Conservation (phyloP, 2,113 vertebrate genomes). For the Zapus hudsonius region DNA sequence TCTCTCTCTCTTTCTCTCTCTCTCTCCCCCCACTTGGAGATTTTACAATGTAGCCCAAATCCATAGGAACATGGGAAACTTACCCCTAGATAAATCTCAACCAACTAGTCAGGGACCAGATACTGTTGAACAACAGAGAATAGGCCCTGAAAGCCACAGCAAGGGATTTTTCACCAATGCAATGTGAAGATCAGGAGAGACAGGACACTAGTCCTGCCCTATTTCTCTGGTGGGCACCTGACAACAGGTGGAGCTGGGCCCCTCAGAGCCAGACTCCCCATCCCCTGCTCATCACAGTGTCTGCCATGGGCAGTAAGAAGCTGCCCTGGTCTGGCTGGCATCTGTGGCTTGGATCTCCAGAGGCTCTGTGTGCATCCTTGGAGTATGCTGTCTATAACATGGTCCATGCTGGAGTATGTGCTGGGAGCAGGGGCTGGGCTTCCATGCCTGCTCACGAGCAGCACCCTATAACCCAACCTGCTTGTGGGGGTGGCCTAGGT, state of each 20-base stretch:
- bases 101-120: background rate
- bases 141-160: rapidly evolving
- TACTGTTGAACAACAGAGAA: rapidly evolving
- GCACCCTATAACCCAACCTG: background rate
- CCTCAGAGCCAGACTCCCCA: background rate
- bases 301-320: background rate
- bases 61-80: background rate
- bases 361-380: background rate
- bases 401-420: rapidly evolving
- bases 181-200: background rate
- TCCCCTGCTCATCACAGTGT: background rate
- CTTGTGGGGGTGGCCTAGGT: background rate
- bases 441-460: background rate
- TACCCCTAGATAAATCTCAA: background rate
- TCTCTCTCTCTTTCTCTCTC: too few species aligned
- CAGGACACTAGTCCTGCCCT: background rate
- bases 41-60: background rate
- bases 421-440: background rate
- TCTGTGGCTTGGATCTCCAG: background rate
- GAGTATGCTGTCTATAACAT: background rate
- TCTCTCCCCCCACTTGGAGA: background rate
- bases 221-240: background rate
- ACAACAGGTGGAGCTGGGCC: too few species aligned
- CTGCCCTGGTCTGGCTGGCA: background rate
- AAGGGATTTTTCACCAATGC: rapidly evolving